Conservation (phyloP, 2,888 invertebrate genomes). For the Phyto melanocephala region DNA sequence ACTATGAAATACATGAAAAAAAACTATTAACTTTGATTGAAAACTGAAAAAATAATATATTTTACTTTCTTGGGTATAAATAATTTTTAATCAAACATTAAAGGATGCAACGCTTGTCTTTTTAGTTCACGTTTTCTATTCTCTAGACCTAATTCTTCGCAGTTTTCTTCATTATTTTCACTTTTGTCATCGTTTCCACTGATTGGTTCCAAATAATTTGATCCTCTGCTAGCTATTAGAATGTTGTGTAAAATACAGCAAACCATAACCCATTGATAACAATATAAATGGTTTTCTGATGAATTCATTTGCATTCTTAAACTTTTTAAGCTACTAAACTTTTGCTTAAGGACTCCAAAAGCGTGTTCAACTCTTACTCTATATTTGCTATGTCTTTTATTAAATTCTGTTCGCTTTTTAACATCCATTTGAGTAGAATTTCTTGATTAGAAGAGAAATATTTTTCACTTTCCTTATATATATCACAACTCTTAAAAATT, state of each 20-base stretch:
- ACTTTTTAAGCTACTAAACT: conserved; percentile 1
- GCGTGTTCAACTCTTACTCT: too few species aligned
- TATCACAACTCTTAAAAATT: conserved; percentile 15
- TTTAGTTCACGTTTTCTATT: not conserved
- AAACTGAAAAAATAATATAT: too few species aligned
- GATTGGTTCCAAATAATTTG: not conserved
- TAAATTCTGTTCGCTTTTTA: not conserved
- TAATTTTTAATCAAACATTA: not conserved
- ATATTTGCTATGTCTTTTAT: not conserved
- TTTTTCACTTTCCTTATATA: not conserved
- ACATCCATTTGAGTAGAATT: conserved; percentile 16
- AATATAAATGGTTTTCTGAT: not conserved
- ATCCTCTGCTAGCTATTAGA: not conserved
- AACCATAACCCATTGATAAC: not conserved
- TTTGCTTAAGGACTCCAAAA: not conserved
- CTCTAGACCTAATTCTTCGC: not conserved
- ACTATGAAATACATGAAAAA: too few species aligned
- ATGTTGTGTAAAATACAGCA: too few species aligned
- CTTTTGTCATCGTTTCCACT: not conserved
- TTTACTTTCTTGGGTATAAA: too few species aligned
- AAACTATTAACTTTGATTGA: too few species aligned
- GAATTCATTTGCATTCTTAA: conserved; percentile 4
- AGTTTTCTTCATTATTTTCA: not conserved
- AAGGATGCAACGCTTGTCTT: not conserved
- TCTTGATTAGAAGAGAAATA: not conserved